phyloP scores from a whole-genome alignment of 2,113 vertebrate species.

The Hypomesus transpacificus region DNA sequence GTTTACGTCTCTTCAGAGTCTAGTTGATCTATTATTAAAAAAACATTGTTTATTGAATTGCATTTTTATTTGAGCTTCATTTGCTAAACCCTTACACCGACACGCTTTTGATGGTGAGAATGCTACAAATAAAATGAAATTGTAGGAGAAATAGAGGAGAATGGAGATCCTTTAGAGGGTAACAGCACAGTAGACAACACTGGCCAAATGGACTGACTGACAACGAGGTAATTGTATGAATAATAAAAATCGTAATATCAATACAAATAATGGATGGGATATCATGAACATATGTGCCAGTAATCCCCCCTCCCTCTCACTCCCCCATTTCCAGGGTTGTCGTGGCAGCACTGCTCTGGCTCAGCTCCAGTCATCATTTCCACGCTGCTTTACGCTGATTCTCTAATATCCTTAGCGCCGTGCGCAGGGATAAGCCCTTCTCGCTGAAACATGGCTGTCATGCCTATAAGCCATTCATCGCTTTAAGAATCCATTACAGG shows the following conservation, averaged over 20 bases:
- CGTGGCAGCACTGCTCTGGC: slow-evolving; percentile 60
- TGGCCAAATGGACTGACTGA: slow-evolving; percentile 48
- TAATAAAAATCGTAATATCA: slow-evolving; percentile 34
- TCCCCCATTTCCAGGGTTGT: slow-evolving; percentile 48
- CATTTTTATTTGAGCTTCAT: background rate
- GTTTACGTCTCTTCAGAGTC: slow-evolving; percentile 38
- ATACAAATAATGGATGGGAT: slow-evolving; percentile 53
- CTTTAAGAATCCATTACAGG: slow-evolving; percentile 73
- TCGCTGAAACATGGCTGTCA: slow-evolving; percentile 69
- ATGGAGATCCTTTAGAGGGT: slow-evolving; percentile 14
- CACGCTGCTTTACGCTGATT: slow-evolving; percentile 74
- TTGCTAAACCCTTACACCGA: background rate
- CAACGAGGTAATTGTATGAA: slow-evolving; percentile 49
- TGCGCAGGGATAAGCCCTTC: slow-evolving; percentile 72
- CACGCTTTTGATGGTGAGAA: no score
- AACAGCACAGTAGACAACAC: slow-evolving; percentile 34
- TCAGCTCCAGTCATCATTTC: slow-evolving; percentile 74
- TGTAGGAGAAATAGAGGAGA: no score
- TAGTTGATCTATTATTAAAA: background rate
- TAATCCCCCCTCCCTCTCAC: slow-evolving; percentile 10
- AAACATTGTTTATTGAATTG: background rate
- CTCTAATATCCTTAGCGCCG: slow-evolving; percentile 75
- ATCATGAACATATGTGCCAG: slow-evolving; percentile 52
- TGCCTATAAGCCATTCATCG: slow-evolving; percentile 71
- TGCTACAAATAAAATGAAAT: no score